Conservation (phyloP, 1,140 invertebrate genomes). For the Camponotus pennsylvanicus region DNA sequence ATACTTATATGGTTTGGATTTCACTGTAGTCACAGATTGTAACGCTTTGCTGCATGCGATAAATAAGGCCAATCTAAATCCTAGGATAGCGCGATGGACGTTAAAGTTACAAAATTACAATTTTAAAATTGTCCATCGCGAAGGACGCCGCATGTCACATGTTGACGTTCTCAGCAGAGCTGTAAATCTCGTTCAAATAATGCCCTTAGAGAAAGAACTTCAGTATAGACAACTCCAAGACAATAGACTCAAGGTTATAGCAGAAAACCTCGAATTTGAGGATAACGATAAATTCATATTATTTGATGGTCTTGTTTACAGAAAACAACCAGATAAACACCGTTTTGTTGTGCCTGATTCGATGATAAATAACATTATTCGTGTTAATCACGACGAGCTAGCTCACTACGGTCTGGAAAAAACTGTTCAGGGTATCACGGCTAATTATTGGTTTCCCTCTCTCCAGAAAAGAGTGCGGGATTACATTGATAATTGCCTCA, state of each 20-base stretch:
- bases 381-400: no score
- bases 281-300: no score
- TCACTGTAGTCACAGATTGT: neutral
- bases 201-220: neutral
- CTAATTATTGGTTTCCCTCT: no score
- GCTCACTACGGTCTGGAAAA: no score
- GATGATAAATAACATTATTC: no score
- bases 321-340: no score
- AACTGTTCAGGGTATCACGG: no score
- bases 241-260: neutral
- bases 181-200: neutral
- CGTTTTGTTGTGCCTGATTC: no score
- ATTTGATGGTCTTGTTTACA: no score
- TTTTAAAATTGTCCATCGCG: neutral
- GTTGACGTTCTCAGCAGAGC: neutral
- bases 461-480: no score
- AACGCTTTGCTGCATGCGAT: neutral
- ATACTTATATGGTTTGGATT: neutral
- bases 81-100: neutral
- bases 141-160: neutral
- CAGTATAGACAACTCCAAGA: neutral
- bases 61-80: neutral
- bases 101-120: neutral
- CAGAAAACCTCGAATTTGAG: neutral
- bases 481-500: no score